Evolutionary conservation across 2,888 invertebrate species (phyloP), one percentile per base, ranked within the genome.

Genomic region (Lasioglossum calceatum): DNA sequence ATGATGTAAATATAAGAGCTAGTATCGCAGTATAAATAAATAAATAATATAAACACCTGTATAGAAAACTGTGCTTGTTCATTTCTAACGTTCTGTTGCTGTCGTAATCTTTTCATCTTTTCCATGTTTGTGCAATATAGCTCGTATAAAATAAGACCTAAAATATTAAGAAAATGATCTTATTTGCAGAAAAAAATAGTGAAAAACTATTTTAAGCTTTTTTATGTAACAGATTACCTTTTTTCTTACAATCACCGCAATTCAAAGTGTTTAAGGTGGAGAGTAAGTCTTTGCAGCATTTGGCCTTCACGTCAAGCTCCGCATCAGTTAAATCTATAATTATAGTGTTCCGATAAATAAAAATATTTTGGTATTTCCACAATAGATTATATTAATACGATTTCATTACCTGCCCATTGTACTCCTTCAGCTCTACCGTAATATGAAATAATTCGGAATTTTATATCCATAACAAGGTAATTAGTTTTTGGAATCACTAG

Each of bases 391-490:
- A 77, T 23, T 64, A 19, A 76, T 47, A 73, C 64, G 10, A 36
- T 70, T 16, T 67, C 16, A 95, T 95, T 95, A 97, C 97, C 97
- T 93, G 96, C 94, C 96, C 96, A 97, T 73, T 94, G 94, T 90
- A 96, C 96, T 87, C 96, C 96, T 70, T 96, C 95, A 19, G 94
- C 93, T 90, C 97, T 96, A 58, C 97, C 97, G 84, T 97, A 95
- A 78, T 96, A 95, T 95, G 97, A 97, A 88, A 97, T 95, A 16
- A 97, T 95, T 84, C 96, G 96, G 92, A 96, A 97, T 92, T 97
- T 97, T 78, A 97, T 95, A 92, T 97, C 97, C 47, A 97, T 94
- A 77, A 96, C 96, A 73, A 97, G 96, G 94, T 97, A 96, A 94
- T 97, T 97, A 36, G 95, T 96, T 74, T 95, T 95, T 14, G 97